Base-by-base conservation (phyloP, 1,140 invertebrate species). In the Drosophila ironensis region DNA sequence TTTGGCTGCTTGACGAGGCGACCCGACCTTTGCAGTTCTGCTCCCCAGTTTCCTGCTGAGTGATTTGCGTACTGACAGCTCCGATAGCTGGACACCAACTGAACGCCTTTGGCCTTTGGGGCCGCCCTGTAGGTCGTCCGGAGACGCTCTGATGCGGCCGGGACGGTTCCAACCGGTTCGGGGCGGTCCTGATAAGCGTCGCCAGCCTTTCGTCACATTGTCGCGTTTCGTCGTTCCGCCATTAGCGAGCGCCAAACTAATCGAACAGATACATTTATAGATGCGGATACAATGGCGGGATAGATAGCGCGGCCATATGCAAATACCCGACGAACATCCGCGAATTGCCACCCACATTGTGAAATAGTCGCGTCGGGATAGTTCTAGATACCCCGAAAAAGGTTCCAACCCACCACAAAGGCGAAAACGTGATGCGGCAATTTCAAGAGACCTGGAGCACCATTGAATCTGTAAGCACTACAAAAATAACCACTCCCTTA, bases 131-230 rank as follows among this genome's bases (percentile, higher is more conserved):
- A 63, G 41, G 60, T 41, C 30, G 51, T 53, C 71, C 63, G 30
- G 30, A 33, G n/a, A n/a, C n/a, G n/a, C n/a, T n/a, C n/a, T n/a
- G 5, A 5, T 22, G 2, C 28, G 50, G 30, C 20, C 46, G 11
- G 42, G 30, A 33, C 41, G 17, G 50, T 35, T 45, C 27, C 17
- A 25, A 35, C 48, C 42, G 20, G 64, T 50, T 69, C 51, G 66
- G 64, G 63, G 25, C 42, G 57, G 25, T 44, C 45, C 51, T 78
- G 78, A 84, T 84, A 84, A 84, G 45, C 17, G 45, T 38, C 50
- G 71, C 11, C 69, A 74, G 78, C 73, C 80, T 86, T 86, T 84
- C 80, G 78, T 84, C 78, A 78, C 25, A 45, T 72, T 51, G 59
- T 59, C 74, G 46, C 22, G 38, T 25, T 25, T 46, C 17, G 8